Evolutionary conservation across 2,888 invertebrate genomes (phyloP).

Genomic region (Napeogenes inachia): DNA sequence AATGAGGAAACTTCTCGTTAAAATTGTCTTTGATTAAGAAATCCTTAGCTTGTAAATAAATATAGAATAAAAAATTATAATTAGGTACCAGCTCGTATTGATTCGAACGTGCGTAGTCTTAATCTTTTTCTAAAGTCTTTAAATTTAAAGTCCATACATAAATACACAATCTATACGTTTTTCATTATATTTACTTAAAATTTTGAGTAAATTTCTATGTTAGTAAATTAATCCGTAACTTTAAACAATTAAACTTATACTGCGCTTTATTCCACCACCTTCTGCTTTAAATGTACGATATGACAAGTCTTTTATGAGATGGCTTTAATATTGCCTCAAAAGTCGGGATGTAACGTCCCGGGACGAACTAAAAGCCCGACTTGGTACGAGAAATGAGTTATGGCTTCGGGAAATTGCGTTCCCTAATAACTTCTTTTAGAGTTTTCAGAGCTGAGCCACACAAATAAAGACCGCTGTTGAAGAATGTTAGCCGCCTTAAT

Average conservation of each 20-base stretch:
- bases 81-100: no score
- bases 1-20: no score
- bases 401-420: conserved; percentile 67
- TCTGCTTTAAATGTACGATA: conserved; percentile 11
- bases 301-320: conserved; percentile 20
- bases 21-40: no score
- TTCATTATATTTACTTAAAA: no score
- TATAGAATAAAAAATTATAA: no score
- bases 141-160: no score
- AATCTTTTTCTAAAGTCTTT: no score
- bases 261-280: background rate
- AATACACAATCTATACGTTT: no score
- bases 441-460: conserved; percentile 55
- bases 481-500: conserved; percentile 39
- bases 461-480: conserved; percentile 45
- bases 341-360: conserved; percentile 19
- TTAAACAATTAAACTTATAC: background rate
- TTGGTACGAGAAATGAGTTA: conserved; percentile 64
- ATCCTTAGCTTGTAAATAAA: no score
- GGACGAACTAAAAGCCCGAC: conserved; percentile 36
- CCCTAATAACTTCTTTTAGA: conserved; percentile 63
- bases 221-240: no score
- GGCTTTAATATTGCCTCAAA: conserved; percentile 25
- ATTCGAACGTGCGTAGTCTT: no score
- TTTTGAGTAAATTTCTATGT: no score